phyloP scores from a whole-genome alignment of 2,113 vertebrate species.

The Periophthalmus modestus region DNA sequence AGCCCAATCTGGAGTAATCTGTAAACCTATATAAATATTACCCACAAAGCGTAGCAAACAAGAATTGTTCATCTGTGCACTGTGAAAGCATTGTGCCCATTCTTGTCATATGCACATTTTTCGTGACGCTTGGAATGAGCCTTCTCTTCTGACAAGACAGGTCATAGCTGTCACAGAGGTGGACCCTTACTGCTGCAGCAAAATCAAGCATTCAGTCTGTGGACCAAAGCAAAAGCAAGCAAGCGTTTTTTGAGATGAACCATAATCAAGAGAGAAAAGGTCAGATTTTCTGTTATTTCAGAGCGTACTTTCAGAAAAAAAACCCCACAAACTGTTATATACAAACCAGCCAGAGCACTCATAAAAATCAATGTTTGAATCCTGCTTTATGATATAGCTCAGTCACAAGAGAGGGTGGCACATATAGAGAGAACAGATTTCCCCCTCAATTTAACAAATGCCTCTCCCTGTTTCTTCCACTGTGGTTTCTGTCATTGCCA shows the following conservation, averaged over 20 bases:
- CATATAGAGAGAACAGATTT: background rate
- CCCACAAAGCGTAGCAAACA: background rate
- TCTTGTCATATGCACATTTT: slow-evolving; percentile 10
- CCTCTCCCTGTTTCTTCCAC: background rate
- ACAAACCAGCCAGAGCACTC: background rate
- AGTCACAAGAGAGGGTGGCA: background rate
- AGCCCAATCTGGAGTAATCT: background rate
- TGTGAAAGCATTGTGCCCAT: background rate
- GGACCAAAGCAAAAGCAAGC: background rate
- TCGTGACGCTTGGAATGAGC: slow-evolving; percentile 34
- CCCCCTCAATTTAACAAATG: background rate
- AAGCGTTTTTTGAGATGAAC: slow-evolving; percentile 15
- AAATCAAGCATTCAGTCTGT: slow-evolving; percentile 15
- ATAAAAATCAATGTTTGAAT: background rate
- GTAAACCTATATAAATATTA: background rate
- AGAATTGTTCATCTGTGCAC: background rate
- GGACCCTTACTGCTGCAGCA: slow-evolving; percentile 1
- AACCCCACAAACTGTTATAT: background rate
- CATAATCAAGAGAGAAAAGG: slow-evolving; percentile 5
- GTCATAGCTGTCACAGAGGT: slow-evolving; percentile 22
- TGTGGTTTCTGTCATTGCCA: background rate
- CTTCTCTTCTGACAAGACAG: slow-evolving; percentile 1
- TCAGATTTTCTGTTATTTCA: slow-evolving; percentile 1
- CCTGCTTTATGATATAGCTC: background rate
- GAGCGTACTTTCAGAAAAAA: background rate